Percentiles rank a stretch among this genome's conserved stretches.
Conservation (phyloP, 2,888 invertebrate species). For the Netelia virgata region DNA sequence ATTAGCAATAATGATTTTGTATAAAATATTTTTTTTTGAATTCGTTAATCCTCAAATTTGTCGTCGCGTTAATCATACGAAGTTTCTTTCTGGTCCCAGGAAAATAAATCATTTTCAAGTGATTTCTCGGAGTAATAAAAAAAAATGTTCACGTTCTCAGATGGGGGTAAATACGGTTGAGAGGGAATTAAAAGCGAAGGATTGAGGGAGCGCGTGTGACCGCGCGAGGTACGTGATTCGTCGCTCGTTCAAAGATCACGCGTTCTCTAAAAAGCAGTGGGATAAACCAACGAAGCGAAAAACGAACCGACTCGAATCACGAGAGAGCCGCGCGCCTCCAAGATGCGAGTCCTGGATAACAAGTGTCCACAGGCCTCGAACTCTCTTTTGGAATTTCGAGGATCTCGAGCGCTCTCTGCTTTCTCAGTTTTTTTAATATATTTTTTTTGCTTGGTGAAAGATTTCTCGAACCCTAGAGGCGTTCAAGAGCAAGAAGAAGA, state of each 20-base stretch:
- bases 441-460: conserved; percentile 1
- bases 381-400: conserved; percentile 66
- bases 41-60: not conserved
- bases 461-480: not conserved
- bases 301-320: conserved; percentile 30
- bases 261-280: conserved; percentile 50
- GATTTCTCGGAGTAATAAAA: conserved; percentile 55
- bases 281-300: conserved; percentile 53
- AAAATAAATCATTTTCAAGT: conserved; percentile 35
- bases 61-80: conserved; percentile 10
- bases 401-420: conserved; percentile 44
- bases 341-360: conserved; percentile 65
- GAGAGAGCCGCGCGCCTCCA: conserved; percentile 36
- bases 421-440: not conserved
- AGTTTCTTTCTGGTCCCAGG: conserved; percentile 6
- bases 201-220: conserved; percentile 58
- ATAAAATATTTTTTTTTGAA: not conserved
- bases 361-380: conserved; percentile 60
- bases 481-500: conserved; percentile 38
- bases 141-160: too few relatives aligned
- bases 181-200: conserved; percentile 47
- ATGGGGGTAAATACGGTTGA: conserved; percentile 18
- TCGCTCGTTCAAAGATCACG: conserved; percentile 57
- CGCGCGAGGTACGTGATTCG: conserved; percentile 61
- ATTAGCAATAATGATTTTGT: not conserved